Evolutionary conservation across 37 sponge, comb jelly and placozoan genomes (phyloP).

Genomic region (Agelas oroides): DNA sequence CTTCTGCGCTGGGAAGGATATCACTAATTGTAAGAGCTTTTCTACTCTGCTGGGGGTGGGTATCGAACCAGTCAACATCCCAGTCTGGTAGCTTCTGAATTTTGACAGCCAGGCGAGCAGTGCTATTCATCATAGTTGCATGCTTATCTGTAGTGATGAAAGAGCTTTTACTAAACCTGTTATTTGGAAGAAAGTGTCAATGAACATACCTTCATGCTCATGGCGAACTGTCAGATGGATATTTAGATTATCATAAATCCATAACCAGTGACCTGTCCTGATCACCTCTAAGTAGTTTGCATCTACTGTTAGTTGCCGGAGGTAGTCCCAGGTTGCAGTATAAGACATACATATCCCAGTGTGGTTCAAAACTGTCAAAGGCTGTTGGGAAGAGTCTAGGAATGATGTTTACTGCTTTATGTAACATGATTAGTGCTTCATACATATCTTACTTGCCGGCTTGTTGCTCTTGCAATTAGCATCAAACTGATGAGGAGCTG

Average conservation of each 20-base stretch:
- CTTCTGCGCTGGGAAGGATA: background rate
- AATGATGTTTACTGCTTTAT: too few species aligned
- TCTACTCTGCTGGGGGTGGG: background rate
- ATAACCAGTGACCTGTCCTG: background rate
- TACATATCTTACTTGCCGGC: background rate
- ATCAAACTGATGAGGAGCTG: too few species aligned
- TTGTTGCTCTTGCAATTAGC: too few species aligned
- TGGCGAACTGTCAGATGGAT: background rate
- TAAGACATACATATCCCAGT: conserved; percentile 19
- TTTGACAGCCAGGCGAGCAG: conserved; percentile 22
- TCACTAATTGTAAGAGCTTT: background rate
- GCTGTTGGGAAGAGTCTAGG: background rate
- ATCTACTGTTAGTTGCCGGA: background rate
- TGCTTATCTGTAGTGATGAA: conserved; percentile 29
- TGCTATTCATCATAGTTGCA: conserved; percentile 20
- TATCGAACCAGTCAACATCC: conserved; percentile 16
- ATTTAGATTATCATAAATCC: conserved; percentile 8
- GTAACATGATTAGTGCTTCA: too few species aligned
- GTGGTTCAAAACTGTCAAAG: conserved; percentile 9
- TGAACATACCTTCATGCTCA: conserved; percentile 1
- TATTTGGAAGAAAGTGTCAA: background rate
- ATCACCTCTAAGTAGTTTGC: background rate
- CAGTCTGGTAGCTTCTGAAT: conserved; percentile 10
- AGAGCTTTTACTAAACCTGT: background rate
- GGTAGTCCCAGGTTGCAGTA: background rate